A percentile compares a stretch with the other conserved stretches of the same genome.
Evolutionary conservation across 2,797 vertebrate genomes (phyloP).

Genomic region (Notolabrus celidotus): DNA sequence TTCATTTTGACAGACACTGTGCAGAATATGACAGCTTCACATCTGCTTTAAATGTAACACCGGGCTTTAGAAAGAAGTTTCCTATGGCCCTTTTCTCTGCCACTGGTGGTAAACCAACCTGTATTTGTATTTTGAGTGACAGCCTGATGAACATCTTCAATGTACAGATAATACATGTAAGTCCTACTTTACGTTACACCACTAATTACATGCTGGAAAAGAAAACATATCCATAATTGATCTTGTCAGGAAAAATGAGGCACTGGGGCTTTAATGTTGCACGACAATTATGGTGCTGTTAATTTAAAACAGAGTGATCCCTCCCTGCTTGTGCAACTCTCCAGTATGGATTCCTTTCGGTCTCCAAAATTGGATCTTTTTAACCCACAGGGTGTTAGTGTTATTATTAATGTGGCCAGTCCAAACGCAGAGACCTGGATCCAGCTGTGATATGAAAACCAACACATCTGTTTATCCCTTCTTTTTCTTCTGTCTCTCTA

Average conservation of each 20-base stretch:
- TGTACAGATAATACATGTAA: constrained; percentile 36
- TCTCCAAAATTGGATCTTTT: constrained; percentile 36
- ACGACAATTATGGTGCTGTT: constrained; percentile 49
- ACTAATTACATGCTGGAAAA: constrained; percentile 48
- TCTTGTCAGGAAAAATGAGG: constrained; percentile 44
- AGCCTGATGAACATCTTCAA: constrained; percentile 45
- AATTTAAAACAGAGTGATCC: constrained; percentile 44
- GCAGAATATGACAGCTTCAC: not conserved
- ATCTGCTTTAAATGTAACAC: constrained; percentile 10
- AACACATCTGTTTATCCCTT: not conserved
- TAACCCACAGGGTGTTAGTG: constrained; percentile 26
- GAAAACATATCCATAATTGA: constrained; percentile 50
- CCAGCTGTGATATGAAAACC: constrained; percentile 36
- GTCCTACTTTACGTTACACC: constrained; percentile 55
- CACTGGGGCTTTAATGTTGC: constrained; percentile 44
- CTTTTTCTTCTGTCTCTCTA: not conserved
- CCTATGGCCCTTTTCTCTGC: constrained; percentile 2
- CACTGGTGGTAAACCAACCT: constrained; percentile 32
- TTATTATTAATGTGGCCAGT: constrained; percentile 43
- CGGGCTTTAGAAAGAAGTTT: constrained; percentile 8
- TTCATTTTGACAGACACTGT: not conserved
- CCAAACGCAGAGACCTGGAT: constrained; percentile 28
- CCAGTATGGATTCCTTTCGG: constrained; percentile 8
- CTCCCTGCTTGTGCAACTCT: constrained; percentile 28
- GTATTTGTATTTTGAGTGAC: constrained; percentile 42